These are phyloP conservation scores for Erynnis tages DNA, from an alignment of 2,888 invertebrate species.

Conservation along the genomic window DNA sequence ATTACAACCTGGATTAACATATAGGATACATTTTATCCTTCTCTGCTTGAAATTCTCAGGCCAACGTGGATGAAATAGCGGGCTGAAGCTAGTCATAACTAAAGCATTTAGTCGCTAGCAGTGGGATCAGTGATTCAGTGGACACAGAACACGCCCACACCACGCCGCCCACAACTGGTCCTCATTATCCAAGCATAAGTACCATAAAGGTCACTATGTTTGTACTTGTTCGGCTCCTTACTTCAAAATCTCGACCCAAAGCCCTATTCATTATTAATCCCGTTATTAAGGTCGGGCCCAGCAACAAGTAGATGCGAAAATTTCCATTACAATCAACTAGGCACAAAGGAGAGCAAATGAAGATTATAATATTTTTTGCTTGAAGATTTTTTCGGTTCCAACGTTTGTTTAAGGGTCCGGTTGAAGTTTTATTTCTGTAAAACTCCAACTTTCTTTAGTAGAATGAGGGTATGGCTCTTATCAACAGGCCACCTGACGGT, in stretches of 20 bases:
- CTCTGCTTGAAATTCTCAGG: too few species aligned
- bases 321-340: slow-evolving; percentile 6
- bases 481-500: too few species aligned
- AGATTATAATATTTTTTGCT: background rate
- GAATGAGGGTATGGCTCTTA: too few species aligned
- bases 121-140: too few species aligned
- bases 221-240: background rate
- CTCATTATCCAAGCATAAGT: slow-evolving; percentile 2
- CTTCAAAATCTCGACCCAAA: slow-evolving; percentile 10
- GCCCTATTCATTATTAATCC: slow-evolving; percentile 13
- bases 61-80: too few species aligned
- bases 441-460: too few species aligned
- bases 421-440: background rate
- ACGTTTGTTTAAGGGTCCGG: background rate
- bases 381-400: background rate
- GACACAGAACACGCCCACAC: slow-evolving; percentile 6
- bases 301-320: slow-evolving; percentile 12
- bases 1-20: too few species aligned
- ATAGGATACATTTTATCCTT: too few species aligned
- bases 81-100: too few species aligned
- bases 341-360: slow-evolving; percentile 6
- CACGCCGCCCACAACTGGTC: slow-evolving; percentile 7
- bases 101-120: too few species aligned
- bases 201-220: slow-evolving; percentile 10
- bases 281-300: slow-evolving; percentile 13